Conservation (phyloP, 2,888 invertebrate genomes). For the Stenodema calcarata region DNA sequence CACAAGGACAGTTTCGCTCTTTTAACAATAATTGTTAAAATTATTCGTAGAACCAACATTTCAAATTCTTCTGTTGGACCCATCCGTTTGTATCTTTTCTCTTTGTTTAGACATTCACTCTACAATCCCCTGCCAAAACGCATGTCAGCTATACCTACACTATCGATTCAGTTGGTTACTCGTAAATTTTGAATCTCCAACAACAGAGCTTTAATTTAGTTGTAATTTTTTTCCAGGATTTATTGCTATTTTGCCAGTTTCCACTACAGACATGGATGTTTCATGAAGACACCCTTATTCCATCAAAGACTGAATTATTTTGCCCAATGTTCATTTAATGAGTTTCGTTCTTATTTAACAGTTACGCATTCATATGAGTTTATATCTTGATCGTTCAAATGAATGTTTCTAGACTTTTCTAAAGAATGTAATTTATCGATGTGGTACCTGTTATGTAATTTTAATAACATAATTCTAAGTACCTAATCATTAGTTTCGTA, state of each 20-base stretch:
- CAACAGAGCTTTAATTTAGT: neutral
- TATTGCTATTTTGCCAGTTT: neutral
- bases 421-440: neutral
- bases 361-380: neutral
- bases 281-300: constrained; percentile 32
- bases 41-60: no score
- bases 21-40: no score
- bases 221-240: constrained; percentile 13
- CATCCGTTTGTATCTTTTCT: no score
- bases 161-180: no score
- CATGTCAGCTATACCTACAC: no score
- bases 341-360: neutral
- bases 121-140: no score
- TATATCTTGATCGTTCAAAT: neutral
- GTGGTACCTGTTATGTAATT: constrained; percentile 1
- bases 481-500: neutral
- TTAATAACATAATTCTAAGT: neutral
- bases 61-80: no score
- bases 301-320: constrained; percentile 29
- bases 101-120: no score
- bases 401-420: neutral
- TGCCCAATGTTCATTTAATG: constrained; percentile 12
- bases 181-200: neutral
- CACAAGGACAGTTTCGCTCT: no score
- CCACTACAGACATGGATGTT: constrained; percentile 27